A percentile compares a stretch with the other conserved stretches of the same genome.
Conservation (phyloP, 2,797 vertebrate species). For the Aulostomus chinensis region DNA sequence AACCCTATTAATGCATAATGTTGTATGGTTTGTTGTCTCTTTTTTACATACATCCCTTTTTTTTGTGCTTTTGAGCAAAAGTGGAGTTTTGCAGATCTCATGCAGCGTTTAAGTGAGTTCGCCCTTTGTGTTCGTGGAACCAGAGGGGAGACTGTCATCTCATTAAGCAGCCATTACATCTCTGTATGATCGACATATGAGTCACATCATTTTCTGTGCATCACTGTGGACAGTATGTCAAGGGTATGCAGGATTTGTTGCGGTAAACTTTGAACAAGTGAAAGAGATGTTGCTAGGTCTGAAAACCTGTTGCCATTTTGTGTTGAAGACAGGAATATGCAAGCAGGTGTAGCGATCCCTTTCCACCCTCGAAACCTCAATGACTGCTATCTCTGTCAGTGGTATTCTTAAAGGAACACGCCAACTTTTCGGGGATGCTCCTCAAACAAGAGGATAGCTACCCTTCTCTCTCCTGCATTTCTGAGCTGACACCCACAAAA, state of each 20-base stretch:
- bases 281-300: constrained; percentile 51
- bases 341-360: constrained; percentile 50
- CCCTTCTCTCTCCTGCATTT: too few relatives aligned
- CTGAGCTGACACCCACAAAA: too few relatives aligned
- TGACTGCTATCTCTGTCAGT: constrained; percentile 68
- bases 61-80: constrained; percentile 69
- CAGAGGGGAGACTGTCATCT: constrained; percentile 44
- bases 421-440: too few relatives aligned
- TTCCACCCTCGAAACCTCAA: constrained; percentile 35
- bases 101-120: constrained; percentile 80
- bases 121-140: constrained; percentile 31
- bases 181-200: constrained; percentile 37
- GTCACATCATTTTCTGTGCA: constrained; percentile 19
- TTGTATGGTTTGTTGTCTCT: constrained; percentile 66
- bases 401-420: constrained; percentile 50
- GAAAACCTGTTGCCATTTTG: constrained; percentile 45
- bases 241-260: constrained; percentile 20
- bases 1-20: constrained; percentile 61
- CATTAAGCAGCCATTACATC: constrained; percentile 34
- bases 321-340: constrained; percentile 66
- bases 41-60: too few relatives aligned
- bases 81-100: constrained; percentile 86
- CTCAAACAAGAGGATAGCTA: too few relatives aligned
- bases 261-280: constrained; percentile 15
- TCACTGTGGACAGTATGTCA: constrained; percentile 3